These are phyloP conservation scores for Crotalus viridis DNA, from an alignment of 2,113 vertebrate species.

Conservation along the genomic window DNA sequence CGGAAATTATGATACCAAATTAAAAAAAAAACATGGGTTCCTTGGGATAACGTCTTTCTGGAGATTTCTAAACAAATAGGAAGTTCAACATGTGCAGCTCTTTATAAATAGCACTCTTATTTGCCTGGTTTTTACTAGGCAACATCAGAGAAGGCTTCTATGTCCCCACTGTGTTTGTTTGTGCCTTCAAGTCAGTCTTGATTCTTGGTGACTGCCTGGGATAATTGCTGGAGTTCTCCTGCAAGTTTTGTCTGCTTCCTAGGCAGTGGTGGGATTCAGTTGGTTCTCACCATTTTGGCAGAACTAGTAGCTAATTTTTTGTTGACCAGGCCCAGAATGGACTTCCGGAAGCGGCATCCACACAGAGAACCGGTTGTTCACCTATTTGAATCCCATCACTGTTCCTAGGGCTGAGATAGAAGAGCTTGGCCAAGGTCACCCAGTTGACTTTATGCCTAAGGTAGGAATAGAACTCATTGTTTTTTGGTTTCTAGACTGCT, in stretches of 20 bases:
- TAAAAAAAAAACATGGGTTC: not conserved
- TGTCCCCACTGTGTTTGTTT: not conserved
- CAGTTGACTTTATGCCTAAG: not conserved
- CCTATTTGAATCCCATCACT: too few species aligned
- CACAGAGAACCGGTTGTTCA: too few species aligned
- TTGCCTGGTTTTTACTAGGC: not conserved
- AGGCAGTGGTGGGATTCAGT: too few species aligned
- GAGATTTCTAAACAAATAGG: not conserved
- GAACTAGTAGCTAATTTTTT: too few species aligned
- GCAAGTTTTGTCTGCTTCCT: not conserved
- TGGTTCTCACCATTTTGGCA: too few species aligned
- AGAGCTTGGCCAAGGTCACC: not conserved
- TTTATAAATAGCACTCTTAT: not conserved
- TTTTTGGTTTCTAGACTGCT: not conserved
- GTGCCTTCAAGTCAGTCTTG: not conserved
- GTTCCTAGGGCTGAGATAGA: not conserved
- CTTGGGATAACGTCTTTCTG: not conserved
- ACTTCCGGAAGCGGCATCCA: too few species aligned
- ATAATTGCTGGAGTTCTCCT: not conserved
- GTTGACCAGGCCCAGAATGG: too few species aligned
- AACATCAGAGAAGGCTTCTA: not conserved
- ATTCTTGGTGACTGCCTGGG: not conserved
- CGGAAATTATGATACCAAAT: not conserved
- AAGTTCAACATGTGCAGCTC: not conserved
- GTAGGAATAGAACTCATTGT: not conserved